Evolutionary conservation across 2,888 invertebrate genomes (phyloP).

Genomic region (Oeneis ivallda): DNA sequence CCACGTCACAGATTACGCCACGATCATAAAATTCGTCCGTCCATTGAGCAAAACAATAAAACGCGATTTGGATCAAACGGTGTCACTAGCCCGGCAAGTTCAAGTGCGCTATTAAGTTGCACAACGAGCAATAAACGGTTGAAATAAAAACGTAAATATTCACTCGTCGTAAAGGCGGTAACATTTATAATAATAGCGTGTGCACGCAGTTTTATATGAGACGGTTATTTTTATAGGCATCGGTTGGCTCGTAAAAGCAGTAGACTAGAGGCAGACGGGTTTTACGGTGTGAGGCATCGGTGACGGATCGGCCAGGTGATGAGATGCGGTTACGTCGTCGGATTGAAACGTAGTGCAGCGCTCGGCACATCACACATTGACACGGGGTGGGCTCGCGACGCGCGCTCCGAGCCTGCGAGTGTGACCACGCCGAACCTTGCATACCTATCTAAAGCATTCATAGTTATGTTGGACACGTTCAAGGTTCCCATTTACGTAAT

Average conservation of each 20-base stretch:
- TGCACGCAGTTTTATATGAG: slow-evolving; percentile 55
- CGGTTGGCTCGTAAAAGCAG: slow-evolving; percentile 71
- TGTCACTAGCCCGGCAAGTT: slow-evolving; percentile 79
- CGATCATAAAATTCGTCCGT: slow-evolving; percentile 75
- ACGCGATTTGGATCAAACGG: slow-evolving; percentile 77
- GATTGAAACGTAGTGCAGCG: slow-evolving; percentile 36
- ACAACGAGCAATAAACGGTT: slow-evolving; percentile 74
- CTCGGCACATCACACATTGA: slow-evolving; percentile 11
- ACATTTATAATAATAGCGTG: slow-evolving; percentile 61
- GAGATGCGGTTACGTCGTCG: slow-evolving; percentile 53
- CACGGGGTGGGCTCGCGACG: too few relatives aligned
- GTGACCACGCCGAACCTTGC: slow-evolving; percentile 6
- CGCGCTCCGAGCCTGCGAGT: neutral
- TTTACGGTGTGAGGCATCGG: slow-evolving; percentile 60
- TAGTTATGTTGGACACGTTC: slow-evolving; percentile 16
- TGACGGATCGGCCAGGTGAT: slow-evolving; percentile 65
- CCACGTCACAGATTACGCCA: slow-evolving; percentile 72
- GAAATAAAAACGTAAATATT: slow-evolving; percentile 73
- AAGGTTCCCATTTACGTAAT: slow-evolving; percentile 17
- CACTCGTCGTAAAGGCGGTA: slow-evolving; percentile 55
- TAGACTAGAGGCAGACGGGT: slow-evolving; percentile 77
- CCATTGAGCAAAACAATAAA: slow-evolving; percentile 79
- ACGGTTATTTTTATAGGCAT: slow-evolving; percentile 76
- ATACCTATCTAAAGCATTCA: slow-evolving; percentile 6
- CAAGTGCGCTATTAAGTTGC: slow-evolving; percentile 79